Percentiles rank a stretch among this genome's conserved stretches.
Conservation (phyloP, 2,888 invertebrate species). For the Synergus itoensis region DNA sequence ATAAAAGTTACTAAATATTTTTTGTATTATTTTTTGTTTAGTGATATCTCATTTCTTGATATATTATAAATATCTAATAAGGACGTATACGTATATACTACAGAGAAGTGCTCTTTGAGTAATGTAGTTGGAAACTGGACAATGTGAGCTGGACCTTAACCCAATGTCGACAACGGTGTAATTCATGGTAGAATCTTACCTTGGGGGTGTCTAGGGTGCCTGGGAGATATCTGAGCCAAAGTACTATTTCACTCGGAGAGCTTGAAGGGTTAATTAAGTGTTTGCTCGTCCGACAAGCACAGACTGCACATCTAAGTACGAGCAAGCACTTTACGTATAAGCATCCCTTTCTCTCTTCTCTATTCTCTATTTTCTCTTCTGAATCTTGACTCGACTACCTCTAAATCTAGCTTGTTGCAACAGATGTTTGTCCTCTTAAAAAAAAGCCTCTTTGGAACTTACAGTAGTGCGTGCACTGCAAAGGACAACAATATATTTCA, state of each 20-base stretch:
- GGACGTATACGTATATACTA: no score
- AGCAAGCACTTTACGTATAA: conserved; percentile 27
- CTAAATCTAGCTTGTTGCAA: background rate
- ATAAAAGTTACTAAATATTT: no score
- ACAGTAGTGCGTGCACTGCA: background rate
- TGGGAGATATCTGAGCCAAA: conserved; percentile 50
- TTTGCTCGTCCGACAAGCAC: conserved; percentile 65
- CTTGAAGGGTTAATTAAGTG: conserved; percentile 72
- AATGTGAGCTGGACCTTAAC: conserved; percentile 19
- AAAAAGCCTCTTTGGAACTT: background rate
- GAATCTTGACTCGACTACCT: conserved; percentile 5
- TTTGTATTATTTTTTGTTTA: no score
- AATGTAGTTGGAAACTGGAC: background rate
- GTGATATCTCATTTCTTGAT: no score
- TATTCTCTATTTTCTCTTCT: conserved; percentile 9
- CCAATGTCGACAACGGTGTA: background rate
- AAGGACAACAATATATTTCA: background rate
- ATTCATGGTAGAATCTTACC: conserved; percentile 27
- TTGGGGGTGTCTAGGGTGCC: conserved; percentile 45
- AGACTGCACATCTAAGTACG: conserved; percentile 55
- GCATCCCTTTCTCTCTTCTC: background rate
- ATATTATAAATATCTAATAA: no score
- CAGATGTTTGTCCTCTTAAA: background rate
- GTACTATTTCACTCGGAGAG: conserved; percentile 59
- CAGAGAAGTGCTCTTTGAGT: background rate